A percentile compares a stretch with the other conserved stretches of the same genome.
Conservation (phyloP, 2,797 vertebrate genomes). For the Leptoclinus maculatus region DNA sequence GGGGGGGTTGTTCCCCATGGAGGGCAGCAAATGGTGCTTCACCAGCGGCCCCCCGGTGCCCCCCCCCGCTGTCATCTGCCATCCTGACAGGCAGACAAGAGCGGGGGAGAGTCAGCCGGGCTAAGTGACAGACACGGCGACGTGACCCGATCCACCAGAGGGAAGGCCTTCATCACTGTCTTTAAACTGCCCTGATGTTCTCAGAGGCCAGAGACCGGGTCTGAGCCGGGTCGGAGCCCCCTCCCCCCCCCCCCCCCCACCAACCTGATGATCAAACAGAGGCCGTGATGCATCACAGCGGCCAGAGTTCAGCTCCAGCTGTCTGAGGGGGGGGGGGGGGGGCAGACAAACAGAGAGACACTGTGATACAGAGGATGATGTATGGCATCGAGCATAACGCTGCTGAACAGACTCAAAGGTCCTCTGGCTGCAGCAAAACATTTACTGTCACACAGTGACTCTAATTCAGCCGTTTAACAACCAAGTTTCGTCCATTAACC, state of each 20-base stretch:
- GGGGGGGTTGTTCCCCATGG: constrained; percentile 52
- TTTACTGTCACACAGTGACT: background rate
- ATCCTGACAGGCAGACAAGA: constrained; percentile 67
- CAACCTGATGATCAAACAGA: constrained; percentile 39
- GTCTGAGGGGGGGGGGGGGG: background rate
- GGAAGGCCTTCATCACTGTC: constrained; percentile 50
- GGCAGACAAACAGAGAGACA: constrained; percentile 6
- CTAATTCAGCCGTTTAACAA: background rate
- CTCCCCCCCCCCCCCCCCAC: background rate
- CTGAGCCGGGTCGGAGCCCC: constrained; percentile 19
- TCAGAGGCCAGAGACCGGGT: constrained; percentile 44
- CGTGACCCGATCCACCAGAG: constrained; percentile 58
- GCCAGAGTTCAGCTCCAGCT: constrained; percentile 24
- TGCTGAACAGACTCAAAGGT: background rate
- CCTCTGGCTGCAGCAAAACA: constrained; percentile 1
- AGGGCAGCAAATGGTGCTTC: constrained; percentile 76
- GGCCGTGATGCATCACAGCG: constrained; percentile 39
- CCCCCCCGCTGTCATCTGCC: constrained; percentile 70
- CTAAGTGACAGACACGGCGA: constrained; percentile 65
- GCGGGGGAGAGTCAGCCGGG: constrained; percentile 47
- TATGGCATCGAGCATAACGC: background rate
- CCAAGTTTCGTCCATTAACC: background rate
- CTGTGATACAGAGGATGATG: constrained; percentile 6
- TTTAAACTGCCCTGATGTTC: constrained; percentile 44
- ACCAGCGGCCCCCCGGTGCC: constrained; percentile 53